Base-by-base conservation (phyloP, 2,113 vertebrate genomes). In the Lasiurus cinereus region DNA sequence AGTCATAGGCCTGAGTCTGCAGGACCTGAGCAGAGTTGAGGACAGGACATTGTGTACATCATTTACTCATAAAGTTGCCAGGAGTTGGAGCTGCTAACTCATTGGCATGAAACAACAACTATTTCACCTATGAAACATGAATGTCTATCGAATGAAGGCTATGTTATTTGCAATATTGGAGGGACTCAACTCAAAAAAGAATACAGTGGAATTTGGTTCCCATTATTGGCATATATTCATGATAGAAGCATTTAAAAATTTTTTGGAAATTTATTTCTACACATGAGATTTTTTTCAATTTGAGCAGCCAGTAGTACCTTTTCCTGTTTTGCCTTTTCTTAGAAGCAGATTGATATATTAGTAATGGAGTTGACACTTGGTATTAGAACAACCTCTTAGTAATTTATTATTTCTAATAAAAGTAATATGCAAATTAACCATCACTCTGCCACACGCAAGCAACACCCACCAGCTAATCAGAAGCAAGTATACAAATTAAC, bases 261-360 rank as follows among this genome's bases (percentile, higher is more conserved):
- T 79, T 94, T 84, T 84, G 12, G 4, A 83, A 77, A 46, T 90
- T 90, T 64, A 31, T 84, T 74, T 88, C 84, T 82, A 33, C 2
- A 43, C 5, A 39, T 39, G 22, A 86, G 64, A 24, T 85, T 90
- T 72, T 79, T 80, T 86, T 80, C 46, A 72, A 66, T 80, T 21
- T 86, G 74, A 29, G 13, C 18, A 94, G 48, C 19, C 19, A 52
- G n/a, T 82, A 43, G 10, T 93, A 27, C 43, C 43, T 82, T 82
- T 82, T 74, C 43, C 27, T 59, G 7, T 78, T 80, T 27, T 54
- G 15, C 21, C 59, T 90, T 94, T 79, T 78, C 64, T 85, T 91
- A 72, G 73, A 91, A 66, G 50, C 66, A 79, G 33, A 66, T 90
- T 77, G 86, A 62, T 90, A 64, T 29, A 43, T 79, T 86, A 86